Evolutionary conservation across 2,797 vertebrate species (phyloP).

Genomic region (Protosalanx chinensis): DNA sequence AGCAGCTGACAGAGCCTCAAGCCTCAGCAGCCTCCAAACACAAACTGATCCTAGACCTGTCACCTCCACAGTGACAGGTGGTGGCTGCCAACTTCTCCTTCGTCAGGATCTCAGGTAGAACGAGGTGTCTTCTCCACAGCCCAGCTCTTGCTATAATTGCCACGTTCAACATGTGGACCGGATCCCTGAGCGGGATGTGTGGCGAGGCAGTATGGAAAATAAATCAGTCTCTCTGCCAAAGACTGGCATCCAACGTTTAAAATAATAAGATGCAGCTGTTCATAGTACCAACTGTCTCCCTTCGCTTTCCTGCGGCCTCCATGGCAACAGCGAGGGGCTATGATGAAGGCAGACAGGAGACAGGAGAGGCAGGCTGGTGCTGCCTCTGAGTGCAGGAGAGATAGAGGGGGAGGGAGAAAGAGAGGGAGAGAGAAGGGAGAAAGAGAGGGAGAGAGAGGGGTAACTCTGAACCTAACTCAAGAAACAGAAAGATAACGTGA

Average conservation of each 20-base stretch:
- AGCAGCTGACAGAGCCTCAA: slow-evolving; percentile 42
- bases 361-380: slow-evolving; percentile 74
- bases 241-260: slow-evolving; percentile 73
- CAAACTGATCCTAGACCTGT: slow-evolving; percentile 58
- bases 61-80: slow-evolving; percentile 61
- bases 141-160: slow-evolving; percentile 63
- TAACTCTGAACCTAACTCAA: no score
- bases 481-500: no score
- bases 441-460: slow-evolving; percentile 12
- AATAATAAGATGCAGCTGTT: slow-evolving; percentile 78
- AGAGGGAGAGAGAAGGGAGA: slow-evolving; percentile 3
- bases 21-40: slow-evolving; percentile 50
- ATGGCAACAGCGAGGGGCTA: slow-evolving; percentile 62
- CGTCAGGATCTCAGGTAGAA: slow-evolving; percentile 35
- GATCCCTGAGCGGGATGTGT: slow-evolving; percentile 53
- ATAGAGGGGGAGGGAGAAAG: background rate
- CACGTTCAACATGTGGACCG: slow-evolving; percentile 67
- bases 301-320: slow-evolving; percentile 66
- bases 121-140: slow-evolving; percentile 18
- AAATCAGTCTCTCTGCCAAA: slow-evolving; percentile 59
- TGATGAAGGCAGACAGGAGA: slow-evolving; percentile 79
- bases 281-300: slow-evolving; percentile 66
- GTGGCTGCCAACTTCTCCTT: slow-evolving; percentile 41
- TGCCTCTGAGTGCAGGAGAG: slow-evolving; percentile 60
- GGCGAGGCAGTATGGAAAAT: slow-evolving; percentile 17